Evolutionary conservation across 2,888 invertebrate genomes (phyloP), one percentile per base, ranked within the genome.

Genomic region (Bugula neritina): DNA sequence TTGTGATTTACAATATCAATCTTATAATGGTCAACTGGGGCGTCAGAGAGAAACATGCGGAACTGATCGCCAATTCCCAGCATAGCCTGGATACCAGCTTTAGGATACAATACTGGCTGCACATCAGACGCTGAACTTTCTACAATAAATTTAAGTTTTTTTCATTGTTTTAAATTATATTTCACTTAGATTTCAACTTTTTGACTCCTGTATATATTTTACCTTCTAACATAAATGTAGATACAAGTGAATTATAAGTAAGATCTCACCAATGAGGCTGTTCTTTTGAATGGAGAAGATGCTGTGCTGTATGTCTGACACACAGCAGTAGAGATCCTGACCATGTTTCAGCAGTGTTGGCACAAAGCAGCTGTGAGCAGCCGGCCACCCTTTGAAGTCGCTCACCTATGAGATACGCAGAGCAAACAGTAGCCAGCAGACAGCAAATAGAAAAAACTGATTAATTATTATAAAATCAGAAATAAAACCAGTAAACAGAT

Each of bases 1-100:
- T 70, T 43, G 2, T n/a, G 2, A 5, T 52, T n/a, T 25, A 70
- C 31, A 29, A 70, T 70, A 54, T 52, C 43, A 21, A 70, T 10
- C 43, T 43, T 52, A 54, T 70, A 43, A 5, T 29, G 29, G n/a
- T 52, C 70, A 43, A 70, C 52, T 3, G 70, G 70, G 3, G 52
- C 10, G 35, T 70, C 70, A 5, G 70, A 43, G 21, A 74, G 72
- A 17, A 74, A 27, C 63, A 73, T 69, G 35, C 69, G 63, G 43
- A 73, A 73, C 31, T 71, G 71, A 13, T 69, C 58, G 27, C 74
- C 74, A 2, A 69, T 17, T 13, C 74, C 74, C 29, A 74, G 71
- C 69, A 72, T 71, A 0, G 69, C 69, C 72, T 73, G 71, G 5
- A 70, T 35, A 23, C 31, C 31, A n/a, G 23, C 72, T 54, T 34